Base-by-base conservation (phyloP, 2,888 invertebrate genomes). In the Amphipyra tragopoginis region DNA sequence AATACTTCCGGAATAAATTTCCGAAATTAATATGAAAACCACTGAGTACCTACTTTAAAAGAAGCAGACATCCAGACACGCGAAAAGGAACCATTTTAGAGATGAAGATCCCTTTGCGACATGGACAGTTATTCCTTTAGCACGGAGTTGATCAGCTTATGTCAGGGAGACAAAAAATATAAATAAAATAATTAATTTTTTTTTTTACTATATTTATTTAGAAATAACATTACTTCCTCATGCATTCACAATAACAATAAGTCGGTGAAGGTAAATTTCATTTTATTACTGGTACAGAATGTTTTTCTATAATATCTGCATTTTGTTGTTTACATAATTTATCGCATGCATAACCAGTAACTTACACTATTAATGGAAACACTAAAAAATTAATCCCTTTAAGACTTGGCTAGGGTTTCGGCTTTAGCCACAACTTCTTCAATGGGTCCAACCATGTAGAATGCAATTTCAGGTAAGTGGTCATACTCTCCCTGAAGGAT, bases 371-470 rank as follows among this genome's bases (percentile, higher is more conserved):
- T 5, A 69, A 54, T 68, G 63, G 48, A 63, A 68, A 59, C 44
- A 42, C 57, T 64, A 59, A 43, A 54, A 64, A 9, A 53, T 66
- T 56, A 63, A 47, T 49, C 44, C 53, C 63, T 77, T 88, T 90
- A 65, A 90, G 97, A 90, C 86, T 96, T 95, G 60, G 96, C 96
- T 77, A 98, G 93, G 71, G 96, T 96, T 81, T 98, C 98, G 71
- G 98, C 98, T 93, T 98, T 98, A 63, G 96, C 96, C 59, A 96
- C 95, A 53, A 98, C 98, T 93, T 98, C 79, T 86, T 98, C 98
- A 84, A 99, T 97, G 65, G 97, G 97, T 76, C 99, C 99, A 69
- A 98, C 98, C 98, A 99, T 98, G 95, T 98, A 99, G 96, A 99
- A 99, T 66, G 99, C 99, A 76, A 98, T 96, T 93, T 98, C 98